Conservation (phyloP, 2,797 vertebrate genomes). For the Myotis myotis region DNA sequence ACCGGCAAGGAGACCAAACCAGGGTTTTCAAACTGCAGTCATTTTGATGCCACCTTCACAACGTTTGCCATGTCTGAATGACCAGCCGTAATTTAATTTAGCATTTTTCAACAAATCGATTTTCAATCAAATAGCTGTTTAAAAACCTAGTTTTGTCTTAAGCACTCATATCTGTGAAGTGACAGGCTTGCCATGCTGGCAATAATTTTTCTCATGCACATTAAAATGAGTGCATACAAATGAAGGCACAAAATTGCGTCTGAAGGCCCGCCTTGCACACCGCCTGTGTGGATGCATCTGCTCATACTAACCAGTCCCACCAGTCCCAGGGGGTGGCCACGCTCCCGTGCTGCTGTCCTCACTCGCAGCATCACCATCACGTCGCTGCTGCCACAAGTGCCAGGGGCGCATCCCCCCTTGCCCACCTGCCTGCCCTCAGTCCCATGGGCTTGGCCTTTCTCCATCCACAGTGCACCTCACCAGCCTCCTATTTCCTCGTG, state of each 20-base stretch:
- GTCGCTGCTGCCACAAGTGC: background rate
- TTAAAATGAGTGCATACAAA: background rate
- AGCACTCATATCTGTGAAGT: background rate
- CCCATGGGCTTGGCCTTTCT: background rate
- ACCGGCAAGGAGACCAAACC: background rate
- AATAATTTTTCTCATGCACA: background rate
- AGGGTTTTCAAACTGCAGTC: background rate
- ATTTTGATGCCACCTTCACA: background rate
- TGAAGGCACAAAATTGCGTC: background rate
- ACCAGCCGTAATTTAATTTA: background rate
- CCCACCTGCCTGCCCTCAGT: too few species aligned
- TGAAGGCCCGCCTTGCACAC: too few species aligned
- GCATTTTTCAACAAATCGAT: background rate
- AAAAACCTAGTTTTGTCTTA: background rate
- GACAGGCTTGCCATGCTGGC: background rate
- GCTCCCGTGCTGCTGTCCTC: background rate
- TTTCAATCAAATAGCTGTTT: background rate
- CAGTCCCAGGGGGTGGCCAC: too few species aligned
- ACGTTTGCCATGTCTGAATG: background rate
- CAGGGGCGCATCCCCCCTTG: fast-evolving
- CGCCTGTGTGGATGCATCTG: fast-evolving
- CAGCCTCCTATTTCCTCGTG: background rate
- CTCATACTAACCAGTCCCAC: too few species aligned
- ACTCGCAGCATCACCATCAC: fast-evolving
- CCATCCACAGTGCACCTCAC: fast-evolving